Evolutionary conservation across 1,140 invertebrate genomes (phyloP).

Genomic region (Trachymyrmex cornetzi): DNA sequence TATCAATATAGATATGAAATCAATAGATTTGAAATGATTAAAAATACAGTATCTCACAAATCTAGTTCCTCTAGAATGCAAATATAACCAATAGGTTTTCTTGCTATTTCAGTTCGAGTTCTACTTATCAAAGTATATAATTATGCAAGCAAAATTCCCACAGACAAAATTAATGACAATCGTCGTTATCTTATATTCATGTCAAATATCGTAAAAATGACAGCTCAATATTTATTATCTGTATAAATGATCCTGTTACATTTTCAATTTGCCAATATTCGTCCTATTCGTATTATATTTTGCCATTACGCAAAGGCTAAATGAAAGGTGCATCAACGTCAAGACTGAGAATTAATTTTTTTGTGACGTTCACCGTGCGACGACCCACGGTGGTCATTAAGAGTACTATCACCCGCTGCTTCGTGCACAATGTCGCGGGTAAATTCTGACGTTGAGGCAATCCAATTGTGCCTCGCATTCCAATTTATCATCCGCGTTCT

Average conservation of each 20-base stretch:
- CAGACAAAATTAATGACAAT: background rate
- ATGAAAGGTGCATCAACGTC: constrained; percentile 22
- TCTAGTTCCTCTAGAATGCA: background rate
- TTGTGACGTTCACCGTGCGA: background rate
- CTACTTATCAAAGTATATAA: constrained; percentile 2
- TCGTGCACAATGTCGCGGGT: constrained; percentile 22
- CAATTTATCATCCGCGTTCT: constrained; percentile 29
- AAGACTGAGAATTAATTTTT: constrained; percentile 36
- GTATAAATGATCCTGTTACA: constrained; percentile 3
- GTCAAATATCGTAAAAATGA: background rate
- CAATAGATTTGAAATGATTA: background rate
- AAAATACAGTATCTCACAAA: background rate
- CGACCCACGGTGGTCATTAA: constrained; percentile 16
- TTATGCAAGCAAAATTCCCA: background rate
- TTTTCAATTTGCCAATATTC: constrained; percentile 23
- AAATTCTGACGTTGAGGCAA: constrained; percentile 33
- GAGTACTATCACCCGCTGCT: constrained; percentile 27
- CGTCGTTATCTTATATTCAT: background rate
- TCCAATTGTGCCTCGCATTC: constrained; percentile 16
- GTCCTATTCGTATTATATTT: background rate
- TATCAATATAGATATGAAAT: background rate
- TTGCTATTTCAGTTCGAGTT: background rate
- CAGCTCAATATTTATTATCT: background rate
- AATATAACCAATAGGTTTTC: background rate
- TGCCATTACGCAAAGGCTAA: background rate